Evolutionary conservation across 1,140 invertebrate species (phyloP).

Genomic region (Helicorthomorpha holstii): DNA sequence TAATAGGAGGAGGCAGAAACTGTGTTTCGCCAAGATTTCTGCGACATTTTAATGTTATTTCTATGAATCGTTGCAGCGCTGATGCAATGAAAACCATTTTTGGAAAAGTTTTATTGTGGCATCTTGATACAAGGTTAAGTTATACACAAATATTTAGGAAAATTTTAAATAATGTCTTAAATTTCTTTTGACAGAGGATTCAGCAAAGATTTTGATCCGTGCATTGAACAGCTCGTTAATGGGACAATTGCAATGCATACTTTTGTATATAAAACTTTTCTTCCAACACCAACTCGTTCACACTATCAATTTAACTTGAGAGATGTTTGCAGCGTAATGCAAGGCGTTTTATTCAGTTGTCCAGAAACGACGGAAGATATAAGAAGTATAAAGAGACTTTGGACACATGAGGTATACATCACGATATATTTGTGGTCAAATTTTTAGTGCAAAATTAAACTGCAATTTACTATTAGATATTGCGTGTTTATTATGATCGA

Average conservation of each 20-base stretch:
- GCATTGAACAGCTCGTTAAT: conserved; percentile 69
- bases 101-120: conserved; percentile 81
- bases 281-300: conserved; percentile 73
- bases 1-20: conserved; percentile 52
- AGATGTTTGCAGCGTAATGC: conserved; percentile 81
- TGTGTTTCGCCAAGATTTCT: conserved; percentile 70
- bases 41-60: conserved; percentile 72
- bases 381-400: conserved; percentile 73
- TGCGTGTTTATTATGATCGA: conserved; percentile 86
- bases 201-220: conserved; percentile 85
- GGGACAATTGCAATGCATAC: conserved; percentile 80
- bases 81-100: conserved; percentile 71
- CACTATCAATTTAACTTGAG: conserved; percentile 90
- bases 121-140: conserved; percentile 61
- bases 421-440: neutral
- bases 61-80: conserved; percentile 76
- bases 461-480: conserved; percentile 19
- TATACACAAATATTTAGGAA: neutral
- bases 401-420: conserved; percentile 64
- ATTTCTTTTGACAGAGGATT: conserved; percentile 49
- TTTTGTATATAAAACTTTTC: conserved; percentile 53
- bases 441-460: neutral
- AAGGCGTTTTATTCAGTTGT: conserved; percentile 79
- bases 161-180: neutral
- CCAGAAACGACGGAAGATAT: conserved; percentile 79